Conservation (phyloP, 2,888 invertebrate genomes). For the Vesta saturnalis region DNA sequence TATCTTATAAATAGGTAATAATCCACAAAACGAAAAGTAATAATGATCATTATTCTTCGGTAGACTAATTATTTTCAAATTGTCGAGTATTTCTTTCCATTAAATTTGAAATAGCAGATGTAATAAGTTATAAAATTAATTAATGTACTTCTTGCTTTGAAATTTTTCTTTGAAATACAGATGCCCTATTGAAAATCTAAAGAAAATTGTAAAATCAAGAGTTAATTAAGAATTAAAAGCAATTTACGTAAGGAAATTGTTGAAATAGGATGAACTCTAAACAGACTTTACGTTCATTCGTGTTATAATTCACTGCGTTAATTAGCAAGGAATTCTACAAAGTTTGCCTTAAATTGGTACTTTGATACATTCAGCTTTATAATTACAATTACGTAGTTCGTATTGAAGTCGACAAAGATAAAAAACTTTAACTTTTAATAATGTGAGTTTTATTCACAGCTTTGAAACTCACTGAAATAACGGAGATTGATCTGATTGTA, state of each 20-base stretch:
- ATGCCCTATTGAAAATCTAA: conserved; percentile 9
- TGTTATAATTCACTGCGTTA: conserved; percentile 49
- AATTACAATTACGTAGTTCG: conserved; percentile 40
- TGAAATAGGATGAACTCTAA: conserved; percentile 42
- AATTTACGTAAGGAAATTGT: conserved; percentile 47
- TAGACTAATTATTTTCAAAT: too few species aligned
- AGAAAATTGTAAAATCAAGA: conserved; percentile 33
- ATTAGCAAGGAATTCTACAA: conserved; percentile 48
- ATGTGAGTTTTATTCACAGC: conserved; percentile 23
- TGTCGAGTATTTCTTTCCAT: too few species aligned
- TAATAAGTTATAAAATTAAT: not conserved
- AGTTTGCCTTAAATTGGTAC: conserved; percentile 45
- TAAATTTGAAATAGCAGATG: too few species aligned
- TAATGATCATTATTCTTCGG: too few species aligned
- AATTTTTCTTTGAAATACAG: conserved; percentile 4
- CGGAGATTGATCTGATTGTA: not conserved
- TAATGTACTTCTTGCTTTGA: not conserved
- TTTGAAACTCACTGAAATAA: conserved; percentile 22
- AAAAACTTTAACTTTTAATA: conserved; percentile 25
- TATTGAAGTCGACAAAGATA: conserved; percentile 30
- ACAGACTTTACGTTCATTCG: conserved; percentile 38
- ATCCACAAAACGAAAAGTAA: too few species aligned
- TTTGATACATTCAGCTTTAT: conserved; percentile 47
- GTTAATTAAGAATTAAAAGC: conserved; percentile 48
- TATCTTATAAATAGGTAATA: too few species aligned